phyloP scores from a whole-genome alignment of 2,113 vertebrate genomes.

The Dipodomys stephensi region DNA sequence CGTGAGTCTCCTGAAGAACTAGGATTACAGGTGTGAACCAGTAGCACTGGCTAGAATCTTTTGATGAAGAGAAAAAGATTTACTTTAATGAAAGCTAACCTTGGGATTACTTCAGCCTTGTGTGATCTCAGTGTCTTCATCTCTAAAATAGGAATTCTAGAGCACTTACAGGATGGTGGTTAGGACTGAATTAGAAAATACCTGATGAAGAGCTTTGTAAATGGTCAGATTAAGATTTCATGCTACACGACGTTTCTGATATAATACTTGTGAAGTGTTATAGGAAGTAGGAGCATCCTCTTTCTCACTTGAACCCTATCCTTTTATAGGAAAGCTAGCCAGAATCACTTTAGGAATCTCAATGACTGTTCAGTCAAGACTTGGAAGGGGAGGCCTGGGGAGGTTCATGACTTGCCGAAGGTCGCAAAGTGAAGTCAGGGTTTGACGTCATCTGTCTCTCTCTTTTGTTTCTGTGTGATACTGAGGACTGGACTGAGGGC shows the following conservation, averaged over 20 bases:
- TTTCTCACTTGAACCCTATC: not conserved
- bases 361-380: not conserved
- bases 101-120: not conserved
- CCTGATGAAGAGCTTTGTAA: not conserved
- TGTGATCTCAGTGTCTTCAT: constrained; percentile 13
- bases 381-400: not conserved
- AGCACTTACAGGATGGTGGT: not conserved
- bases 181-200: constrained; percentile 26
- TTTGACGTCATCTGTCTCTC: not conserved
- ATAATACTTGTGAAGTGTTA: not conserved
- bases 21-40: not conserved
- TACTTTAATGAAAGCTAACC: not conserved
- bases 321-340: not conserved
- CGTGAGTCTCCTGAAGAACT: too few relatives aligned
- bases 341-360: not conserved
- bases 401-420: not conserved
- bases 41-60: not conserved
- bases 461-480: not conserved
- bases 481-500: too few relatives aligned
- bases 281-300: not conserved
- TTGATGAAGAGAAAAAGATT: constrained; percentile 39
- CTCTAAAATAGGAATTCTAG: not conserved
- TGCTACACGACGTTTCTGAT: not conserved
- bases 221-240: not conserved
- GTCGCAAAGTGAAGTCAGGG: not conserved